These are phyloP conservation scores for Cephus pulcher DNA, from an alignment of 2,888 invertebrate species.

Conservation along the genomic window DNA sequence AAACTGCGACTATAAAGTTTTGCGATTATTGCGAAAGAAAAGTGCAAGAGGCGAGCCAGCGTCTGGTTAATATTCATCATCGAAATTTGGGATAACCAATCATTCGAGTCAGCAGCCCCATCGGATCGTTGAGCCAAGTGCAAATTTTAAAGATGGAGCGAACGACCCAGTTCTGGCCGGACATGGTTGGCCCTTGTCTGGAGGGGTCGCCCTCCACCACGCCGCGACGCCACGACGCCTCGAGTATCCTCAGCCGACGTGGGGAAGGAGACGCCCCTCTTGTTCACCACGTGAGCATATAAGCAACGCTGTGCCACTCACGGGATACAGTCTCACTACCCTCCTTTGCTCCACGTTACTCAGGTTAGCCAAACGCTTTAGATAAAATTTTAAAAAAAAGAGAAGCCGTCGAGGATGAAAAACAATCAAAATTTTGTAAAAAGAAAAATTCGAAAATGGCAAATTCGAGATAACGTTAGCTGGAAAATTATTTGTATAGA, in stretches of 20 bases:
- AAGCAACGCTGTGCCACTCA: slow-evolving; percentile 45
- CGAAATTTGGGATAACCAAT: not conserved
- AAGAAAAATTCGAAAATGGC: not conserved
- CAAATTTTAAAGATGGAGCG: slow-evolving; percentile 9
- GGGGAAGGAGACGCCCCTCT: slow-evolving; percentile 44
- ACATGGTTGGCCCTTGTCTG: slow-evolving; percentile 32
- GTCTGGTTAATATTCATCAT: not conserved
- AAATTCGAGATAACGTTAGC: not conserved
- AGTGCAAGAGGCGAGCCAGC: not conserved
- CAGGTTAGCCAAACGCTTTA: slow-evolving; percentile 30
- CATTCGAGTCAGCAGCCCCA: slow-evolving; percentile 3
- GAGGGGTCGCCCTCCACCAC: slow-evolving; percentile 35
- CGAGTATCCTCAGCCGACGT: slow-evolving; percentile 23
- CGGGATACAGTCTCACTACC: slow-evolving; percentile 52
- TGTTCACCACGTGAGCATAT: slow-evolving; percentile 46
- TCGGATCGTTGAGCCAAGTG: not conserved
- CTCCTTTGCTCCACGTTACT: slow-evolving; percentile 41
- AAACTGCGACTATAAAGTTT: not conserved
- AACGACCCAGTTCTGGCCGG: slow-evolving; percentile 26
- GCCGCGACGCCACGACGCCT: slow-evolving; percentile 2
- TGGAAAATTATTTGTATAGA: not conserved
- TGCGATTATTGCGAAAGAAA: not conserved
- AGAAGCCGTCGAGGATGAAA: not conserved
- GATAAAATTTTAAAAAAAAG: not conserved
- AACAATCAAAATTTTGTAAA: not conserved